Evolutionary conservation across 1,140 invertebrate species (phyloP), one percentile per base, ranked within the genome.

Genomic region (Microvelia longipes): DNA sequence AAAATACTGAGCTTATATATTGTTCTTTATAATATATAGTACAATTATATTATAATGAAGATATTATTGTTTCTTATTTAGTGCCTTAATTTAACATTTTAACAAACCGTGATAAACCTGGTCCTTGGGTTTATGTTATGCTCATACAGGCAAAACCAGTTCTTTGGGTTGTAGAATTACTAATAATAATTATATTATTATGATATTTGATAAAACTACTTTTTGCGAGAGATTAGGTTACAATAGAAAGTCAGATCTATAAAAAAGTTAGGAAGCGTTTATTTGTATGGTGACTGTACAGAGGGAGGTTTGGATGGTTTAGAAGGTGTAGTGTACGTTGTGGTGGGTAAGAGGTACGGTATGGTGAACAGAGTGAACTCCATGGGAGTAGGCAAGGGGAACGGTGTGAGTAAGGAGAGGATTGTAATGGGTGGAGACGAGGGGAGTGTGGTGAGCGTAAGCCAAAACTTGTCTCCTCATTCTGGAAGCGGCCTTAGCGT

Each of bases 341-440:
- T 68, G 30, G 60, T 50, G 67, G 66, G 50, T 61, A 78, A 72
- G 73, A 75, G 78, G 74, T 76, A 75, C 75, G 72, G 72, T 60
- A 60, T 60, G n/a, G 50, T 13, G n/a, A 60, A 13, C 13, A 60
- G 13, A 13, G 50, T 60, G n/a, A n/a, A n/a, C n/a, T n/a, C n/a
- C n/a, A n/a, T n/a, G n/a, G n/a, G n/a, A 25, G 62, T 64, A 64
- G 62, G 24, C 62, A 64, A 25, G 62, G 24, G 5, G 24, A n/a
- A n/a, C n/a, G n/a, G n/a, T n/a, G n/a, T n/a, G n/a, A n/a, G n/a
- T n/a, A n/a, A n/a, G n/a, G n/a, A n/a, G n/a, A n/a, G n/a, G n/a
- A n/a, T n/a, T n/a, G 24, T 15, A 14, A 24, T 64, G 62, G 62
- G 62, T 64, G 5, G 24, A 13, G 62, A 64, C 15, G 29, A 35